Evolutionary conservation across 2,888 invertebrate genomes (phyloP), one percentile per base, ranked within the genome.

Genomic region (Leuctra nigra): DNA sequence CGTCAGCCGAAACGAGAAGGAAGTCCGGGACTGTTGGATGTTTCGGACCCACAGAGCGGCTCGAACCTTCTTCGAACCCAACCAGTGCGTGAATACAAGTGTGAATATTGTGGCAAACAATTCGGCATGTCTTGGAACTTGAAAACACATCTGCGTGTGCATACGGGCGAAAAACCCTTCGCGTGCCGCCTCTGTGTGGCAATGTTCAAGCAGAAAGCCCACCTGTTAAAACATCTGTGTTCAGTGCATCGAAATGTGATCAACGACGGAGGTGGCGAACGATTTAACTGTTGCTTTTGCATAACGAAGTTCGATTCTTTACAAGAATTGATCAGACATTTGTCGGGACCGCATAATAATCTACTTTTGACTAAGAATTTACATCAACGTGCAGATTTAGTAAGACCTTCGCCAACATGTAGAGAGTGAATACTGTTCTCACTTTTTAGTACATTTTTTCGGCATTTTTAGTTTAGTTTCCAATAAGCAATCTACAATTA

Each of bases 111-210:
- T 71, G 90, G 90, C 56, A 91, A 91, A 73, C 91, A 91, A 72
- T 91, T 91, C 67, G 91, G 91, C 59, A 91, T 91, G 91, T 90
- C 90, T 58, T 91, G 91, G 91, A 91, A 91, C 77, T 78, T 91
- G 67, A 91, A 91, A 72, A 91, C 91, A 60, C 91, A 91, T 73
- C 77, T 91, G 57, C 79, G 91, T 68, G 91, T 91, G 20, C 91
- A 91, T 68, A 91, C 91, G 0, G 91, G 91, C 58, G 91, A 91
- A 66, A 91, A 91, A 70, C 91, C 91, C 1, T 91, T 91, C 69
- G 91, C 91, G 64, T 91, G 91, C 77, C 80, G 91, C 65, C 79
- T 91, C 47, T 91, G 91, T 69, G 89, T 91, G 58, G 91, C 91
- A 56, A 91, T 91, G 91, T 91, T 91, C 72, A 91, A 91, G 73